Evolutionary conservation across 2,888 invertebrate genomes (phyloP).

Genomic region (Hipparchia sbordonii): DNA sequence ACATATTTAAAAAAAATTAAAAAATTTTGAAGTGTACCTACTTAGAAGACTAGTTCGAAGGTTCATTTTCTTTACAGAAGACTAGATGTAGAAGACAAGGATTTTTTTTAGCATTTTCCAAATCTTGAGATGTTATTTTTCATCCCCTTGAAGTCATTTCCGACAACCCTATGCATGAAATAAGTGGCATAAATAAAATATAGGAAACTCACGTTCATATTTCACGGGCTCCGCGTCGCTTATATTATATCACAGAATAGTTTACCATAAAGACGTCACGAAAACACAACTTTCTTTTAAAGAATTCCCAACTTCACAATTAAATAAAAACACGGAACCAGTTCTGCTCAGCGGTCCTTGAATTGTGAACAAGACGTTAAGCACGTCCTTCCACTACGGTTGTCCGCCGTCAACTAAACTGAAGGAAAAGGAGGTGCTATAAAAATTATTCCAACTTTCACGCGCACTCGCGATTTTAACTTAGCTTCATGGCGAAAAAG

Average conservation of each 20-base stretch:
- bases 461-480: slow-evolving; percentile 39
- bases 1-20: neutral
- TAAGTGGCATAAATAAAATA: slow-evolving; percentile 15
- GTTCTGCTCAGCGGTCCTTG: slow-evolving; percentile 24
- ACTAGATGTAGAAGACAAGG: neutral
- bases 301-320: slow-evolving; percentile 42
- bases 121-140: neutral
- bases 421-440: slow-evolving; percentile 21
- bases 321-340: slow-evolving; percentile 42
- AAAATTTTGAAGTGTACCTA: too few species aligned
- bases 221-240: slow-evolving; percentile 31
- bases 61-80: too few species aligned
- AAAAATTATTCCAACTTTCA: slow-evolving; percentile 40
- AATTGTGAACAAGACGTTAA: neutral
- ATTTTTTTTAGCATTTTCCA: neutral
- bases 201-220: slow-evolving; percentile 42
- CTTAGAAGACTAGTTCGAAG: too few species aligned
- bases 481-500: slow-evolving; percentile 18
- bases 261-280: slow-evolving; percentile 44
- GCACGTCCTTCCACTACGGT: slow-evolving; percentile 27
- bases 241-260: slow-evolving; percentile 11
- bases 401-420: slow-evolving; percentile 35
- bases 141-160: neutral
- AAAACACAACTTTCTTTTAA: slow-evolving; percentile 43
- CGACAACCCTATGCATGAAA: slow-evolving; percentile 17